Base-by-base conservation (phyloP, 2,888 invertebrate genomes). In the Elysia crispata region DNA sequence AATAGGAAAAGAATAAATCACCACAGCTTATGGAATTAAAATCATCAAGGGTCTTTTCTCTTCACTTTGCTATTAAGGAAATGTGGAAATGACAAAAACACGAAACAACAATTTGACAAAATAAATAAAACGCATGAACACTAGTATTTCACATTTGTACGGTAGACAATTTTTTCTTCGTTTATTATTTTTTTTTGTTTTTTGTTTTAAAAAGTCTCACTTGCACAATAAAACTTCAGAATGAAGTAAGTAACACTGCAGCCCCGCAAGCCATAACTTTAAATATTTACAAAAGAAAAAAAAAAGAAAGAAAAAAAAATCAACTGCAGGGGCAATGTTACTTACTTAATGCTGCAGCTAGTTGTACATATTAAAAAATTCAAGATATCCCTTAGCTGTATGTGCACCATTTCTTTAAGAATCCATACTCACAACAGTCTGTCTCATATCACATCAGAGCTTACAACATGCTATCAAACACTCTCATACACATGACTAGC, bases 301-400 rank as follows among this genome's bases (percentile, higher is more conserved):
- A 33, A 69, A 69, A 60, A 70, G 30, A 41, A 25, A 66, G 6
- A 23, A 18, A 66, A 18, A 66, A 66, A 23, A 66, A 15, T 25
- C 1, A 28, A 23, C 18, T 6, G 18, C 23, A 25, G 66, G 30
- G 20, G 25, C 23, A 28, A 66, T 18, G 30, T 25, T 67, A 62
- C 31, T n/a, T 1, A 62, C 72, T 72, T 62, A 76, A 76, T 70
- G 41, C 41, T 41, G 41, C 41, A 41, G 41, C 41, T 41, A 41
- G 11, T 41, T 41, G 41, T 41, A 33, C 64, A 66, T 76, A 80
- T 72, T 67, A 74, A 79, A 79, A 79, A 67, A 60, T 23, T 6
- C 76, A 70, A 80, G 64, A 80, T 49, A 54, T 72, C 23, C 67
- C 76, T 80, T 80, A 80, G 80, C 76, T 80, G 80, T 72, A 80